Conservation (phyloP, 1,140 invertebrate genomes). For the Penaeus chinensis region DNA sequence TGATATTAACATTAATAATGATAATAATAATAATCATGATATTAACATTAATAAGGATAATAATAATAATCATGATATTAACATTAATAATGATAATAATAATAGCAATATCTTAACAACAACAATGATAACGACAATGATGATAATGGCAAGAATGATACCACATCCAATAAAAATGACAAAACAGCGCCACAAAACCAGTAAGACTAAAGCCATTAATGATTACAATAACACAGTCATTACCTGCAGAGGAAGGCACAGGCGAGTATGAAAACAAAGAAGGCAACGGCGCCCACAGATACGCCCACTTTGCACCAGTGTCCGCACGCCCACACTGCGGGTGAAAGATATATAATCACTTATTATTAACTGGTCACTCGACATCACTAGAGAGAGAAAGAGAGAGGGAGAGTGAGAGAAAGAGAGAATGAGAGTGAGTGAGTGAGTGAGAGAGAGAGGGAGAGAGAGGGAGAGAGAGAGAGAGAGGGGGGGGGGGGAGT, state of each 20-base stretch:
- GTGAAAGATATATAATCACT: neutral
- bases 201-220: neutral
- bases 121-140: too few relatives aligned
- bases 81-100: too few relatives aligned
- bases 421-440: too few relatives aligned
- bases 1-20: too few relatives aligned
- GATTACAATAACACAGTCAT: neutral
- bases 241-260: constrained; percentile 43
- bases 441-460: too few relatives aligned
- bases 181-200: neutral
- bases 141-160: too few relatives aligned
- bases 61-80: neutral
- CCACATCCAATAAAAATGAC: neutral
- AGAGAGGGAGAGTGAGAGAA: too few relatives aligned
- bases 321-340: constrained; percentile 19
- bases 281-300: constrained; percentile 9
- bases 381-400: neutral
- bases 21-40: neutral
- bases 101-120: too few relatives aligned
- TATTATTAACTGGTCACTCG: too few relatives aligned
- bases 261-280: constrained; percentile 15
- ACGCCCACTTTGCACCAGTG: constrained; percentile 36
- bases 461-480: too few relatives aligned
- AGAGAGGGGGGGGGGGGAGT: too few relatives aligned
- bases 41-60: neutral